Evolutionary conservation across 2,888 invertebrate genomes (phyloP).

Genomic region (Pollenia amentaria): DNA sequence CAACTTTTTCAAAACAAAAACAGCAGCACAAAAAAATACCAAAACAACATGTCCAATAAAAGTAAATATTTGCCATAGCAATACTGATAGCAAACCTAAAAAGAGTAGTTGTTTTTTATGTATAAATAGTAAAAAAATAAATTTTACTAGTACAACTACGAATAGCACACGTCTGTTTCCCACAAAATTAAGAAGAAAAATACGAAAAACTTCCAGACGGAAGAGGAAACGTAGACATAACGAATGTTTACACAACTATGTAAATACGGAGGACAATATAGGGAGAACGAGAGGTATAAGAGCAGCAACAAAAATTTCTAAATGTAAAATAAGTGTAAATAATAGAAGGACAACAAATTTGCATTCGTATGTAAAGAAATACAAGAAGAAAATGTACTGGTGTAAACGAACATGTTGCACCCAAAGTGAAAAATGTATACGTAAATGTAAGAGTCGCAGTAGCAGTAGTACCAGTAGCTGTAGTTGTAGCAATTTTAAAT

Average conservation of each 20-base stretch:
- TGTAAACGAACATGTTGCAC: conserved; percentile 20
- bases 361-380: conserved; percentile 35
- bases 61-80: conserved; percentile 47
- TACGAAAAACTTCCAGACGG: conserved; percentile 68
- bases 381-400: conserved; percentile 1
- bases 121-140: not conserved
- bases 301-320: not conserved
- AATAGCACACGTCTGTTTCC: conserved; percentile 27
- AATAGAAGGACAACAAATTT: conserved; percentile 47
- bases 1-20: conserved; percentile 49
- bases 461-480: not conserved
- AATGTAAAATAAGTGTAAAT: conserved; percentile 67
- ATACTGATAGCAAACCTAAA: not conserved
- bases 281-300: not conserved
- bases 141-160: not conserved
- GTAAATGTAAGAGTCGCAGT: too few relatives aligned
- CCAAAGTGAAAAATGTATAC: not conserved
- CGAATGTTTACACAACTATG: conserved; percentile 31
- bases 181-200: conserved; percentile 53
- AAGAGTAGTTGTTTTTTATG: not conserved
- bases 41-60: conserved; percentile 28
- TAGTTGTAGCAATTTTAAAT: not conserved
- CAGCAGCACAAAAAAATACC: not conserved
- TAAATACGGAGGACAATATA: conserved; percentile 46
- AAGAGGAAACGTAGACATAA: conserved; percentile 61